Percentiles rank a stretch among this genome's conserved stretches.
phyloP scores from a whole-genome alignment of 2,888 invertebrate species.

The Amblyteles armatorius region DNA sequence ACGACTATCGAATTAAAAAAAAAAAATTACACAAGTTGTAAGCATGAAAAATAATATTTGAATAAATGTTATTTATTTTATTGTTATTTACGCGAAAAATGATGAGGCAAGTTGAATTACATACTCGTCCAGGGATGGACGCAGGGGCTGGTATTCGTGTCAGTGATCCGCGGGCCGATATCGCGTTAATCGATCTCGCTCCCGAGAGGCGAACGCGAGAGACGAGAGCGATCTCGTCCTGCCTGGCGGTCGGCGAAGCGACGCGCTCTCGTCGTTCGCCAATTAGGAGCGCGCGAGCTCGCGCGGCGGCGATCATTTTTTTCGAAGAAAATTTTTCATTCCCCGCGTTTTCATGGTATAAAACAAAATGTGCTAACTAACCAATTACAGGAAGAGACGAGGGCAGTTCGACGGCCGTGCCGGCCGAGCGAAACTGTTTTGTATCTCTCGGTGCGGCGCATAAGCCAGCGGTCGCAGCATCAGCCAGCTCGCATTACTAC shows the following conservation, averaged over 20 bases:
- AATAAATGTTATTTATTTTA: too few relatives aligned
- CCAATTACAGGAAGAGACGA: slow-evolving; percentile 75
- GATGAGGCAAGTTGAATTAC: slow-evolving; percentile 1
- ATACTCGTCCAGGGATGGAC: neutral
- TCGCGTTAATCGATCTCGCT: slow-evolving; percentile 57
- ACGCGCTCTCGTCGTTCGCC: slow-evolving; percentile 43
- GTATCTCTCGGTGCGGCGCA: slow-evolving; percentile 24
- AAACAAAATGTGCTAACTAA: slow-evolving; percentile 79
- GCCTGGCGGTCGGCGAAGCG: slow-evolving; percentile 11
- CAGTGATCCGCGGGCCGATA: slow-evolving; percentile 48
- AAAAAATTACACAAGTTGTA: too few relatives aligned
- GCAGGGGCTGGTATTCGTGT: slow-evolving; percentile 37
- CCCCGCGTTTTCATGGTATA: slow-evolving; percentile 59
- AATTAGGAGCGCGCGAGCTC: slow-evolving; percentile 13
- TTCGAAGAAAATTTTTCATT: slow-evolving; percentile 25
- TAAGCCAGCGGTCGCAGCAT: slow-evolving; percentile 61
- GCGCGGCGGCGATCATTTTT: neutral
- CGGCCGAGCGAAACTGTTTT: slow-evolving; percentile 36
- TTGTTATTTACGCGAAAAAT: neutral
- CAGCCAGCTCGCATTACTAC: slow-evolving; percentile 67
- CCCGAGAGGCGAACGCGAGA: neutral
- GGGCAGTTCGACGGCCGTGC: slow-evolving; percentile 32
- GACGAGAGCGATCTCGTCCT: slow-evolving; percentile 1
- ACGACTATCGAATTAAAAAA: too few relatives aligned
- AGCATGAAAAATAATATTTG: too few relatives aligned